Base-by-base conservation (phyloP, 2,113 vertebrate species). In the Colinus virginianus region DNA sequence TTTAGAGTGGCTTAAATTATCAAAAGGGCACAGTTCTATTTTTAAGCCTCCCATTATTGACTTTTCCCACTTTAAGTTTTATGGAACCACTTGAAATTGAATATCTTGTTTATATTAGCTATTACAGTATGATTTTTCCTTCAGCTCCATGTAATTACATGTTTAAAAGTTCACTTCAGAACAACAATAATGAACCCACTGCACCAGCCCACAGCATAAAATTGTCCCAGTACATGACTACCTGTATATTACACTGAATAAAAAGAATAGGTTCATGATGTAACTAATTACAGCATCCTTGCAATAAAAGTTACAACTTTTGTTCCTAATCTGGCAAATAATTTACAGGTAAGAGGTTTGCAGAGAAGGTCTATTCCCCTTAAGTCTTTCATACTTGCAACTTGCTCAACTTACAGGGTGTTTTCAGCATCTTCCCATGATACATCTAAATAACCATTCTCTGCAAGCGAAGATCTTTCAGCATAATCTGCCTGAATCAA, bases 91-190 rank as follows among this genome's bases (percentile, higher is more conserved):
- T 71, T 76, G 77, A 84, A 94, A 87, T 59, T 80, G 61, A 90
- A 84, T 67, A 82, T 6, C 9, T 91, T 93, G 63, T 84, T 82
- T 93, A 84, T 38, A 88, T 87, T 70, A 77, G 43, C 68, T 79
- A 91, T 80, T 68, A 7, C 13, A 80, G 56, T 69, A 82, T 28
- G 48, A 90, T 88, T 92, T 96, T 75, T 85, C 95, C 63, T 94
- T 94, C 81, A 93, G 71, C 3, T 81, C 11, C 63, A 51, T 84
- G 77, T 88, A 87, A 71, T 93, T 95, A 84, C 6, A 30, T 64
- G 11, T 70, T 94, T 70, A 76, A 70, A 88, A 90, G 84, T 92
- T 76, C 64, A 64, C 40, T 89, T 90, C 67, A 92, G 74, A 92
- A 91, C 64, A 56, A 43, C 55, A 90, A 78, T 53, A 87, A 36